These are phyloP conservation scores for Steinernema carpocapsae DNA, from an alignment of 2,888 invertebrate species.

Conservation along the genomic window DNA sequence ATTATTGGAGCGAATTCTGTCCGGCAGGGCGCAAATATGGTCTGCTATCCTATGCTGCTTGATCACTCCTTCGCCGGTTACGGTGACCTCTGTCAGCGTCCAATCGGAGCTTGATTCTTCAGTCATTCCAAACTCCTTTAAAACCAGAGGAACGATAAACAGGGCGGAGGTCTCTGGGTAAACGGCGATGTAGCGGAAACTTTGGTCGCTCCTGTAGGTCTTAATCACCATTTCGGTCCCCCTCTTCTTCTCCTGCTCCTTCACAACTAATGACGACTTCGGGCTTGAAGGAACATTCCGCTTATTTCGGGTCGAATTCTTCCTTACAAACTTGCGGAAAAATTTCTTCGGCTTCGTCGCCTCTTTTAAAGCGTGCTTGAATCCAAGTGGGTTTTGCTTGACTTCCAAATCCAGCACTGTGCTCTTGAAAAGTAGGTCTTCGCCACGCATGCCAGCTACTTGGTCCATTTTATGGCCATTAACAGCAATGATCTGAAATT, in stretches of 20 bases:
- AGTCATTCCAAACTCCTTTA: slow-evolving; percentile 74
- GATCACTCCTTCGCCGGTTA: slow-evolving; percentile 82
- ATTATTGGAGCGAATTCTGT: slow-evolving; percentile 80
- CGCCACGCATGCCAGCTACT: slow-evolving; percentile 85
- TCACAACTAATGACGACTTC: slow-evolving; percentile 59
- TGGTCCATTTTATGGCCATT: slow-evolving; percentile 95
- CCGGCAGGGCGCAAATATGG: slow-evolving; percentile 90
- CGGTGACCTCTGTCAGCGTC: slow-evolving; percentile 89
- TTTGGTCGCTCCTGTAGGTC: slow-evolving; percentile 83
- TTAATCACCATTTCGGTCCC: slow-evolving; percentile 92
- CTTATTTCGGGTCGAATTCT: not conserved
- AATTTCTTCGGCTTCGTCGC: not conserved
- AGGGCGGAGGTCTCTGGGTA: slow-evolving; percentile 81
- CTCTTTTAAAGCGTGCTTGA: slow-evolving; percentile 60
- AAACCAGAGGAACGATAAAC: slow-evolving; percentile 90
- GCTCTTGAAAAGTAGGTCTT: slow-evolving; percentile 88
- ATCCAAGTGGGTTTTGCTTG: slow-evolving; percentile 87
- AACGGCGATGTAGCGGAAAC: slow-evolving; percentile 93
- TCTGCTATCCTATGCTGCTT: slow-evolving; percentile 94
- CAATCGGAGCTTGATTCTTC: slow-evolving; percentile 74
- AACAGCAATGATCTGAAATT: slow-evolving; percentile 82
- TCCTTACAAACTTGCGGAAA: slow-evolving; percentile 4
- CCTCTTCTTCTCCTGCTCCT: slow-evolving; percentile 18
- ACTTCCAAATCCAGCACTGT: slow-evolving; percentile 95
- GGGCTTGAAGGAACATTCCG: slow-evolving; percentile 65